Conservation (phyloP, 1,140 invertebrate species). For the Psilanteris sp. region DNA sequence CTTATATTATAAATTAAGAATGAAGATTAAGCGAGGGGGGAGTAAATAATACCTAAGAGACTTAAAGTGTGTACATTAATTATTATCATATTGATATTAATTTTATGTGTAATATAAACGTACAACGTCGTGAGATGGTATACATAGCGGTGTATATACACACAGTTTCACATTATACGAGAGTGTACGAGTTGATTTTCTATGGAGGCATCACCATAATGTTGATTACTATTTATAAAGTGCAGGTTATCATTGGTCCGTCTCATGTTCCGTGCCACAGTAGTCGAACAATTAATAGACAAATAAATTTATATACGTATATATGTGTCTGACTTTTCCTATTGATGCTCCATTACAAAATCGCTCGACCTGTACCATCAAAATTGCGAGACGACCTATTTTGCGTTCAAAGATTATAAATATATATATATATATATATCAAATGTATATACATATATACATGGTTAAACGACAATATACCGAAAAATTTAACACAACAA, state of each 20-base stretch:
- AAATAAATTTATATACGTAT: conserved; percentile 64
- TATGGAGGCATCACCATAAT: conserved; percentile 52
- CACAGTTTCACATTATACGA: conserved; percentile 59
- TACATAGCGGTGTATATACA: conserved; percentile 62
- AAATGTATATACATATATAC: conserved; percentile 1
- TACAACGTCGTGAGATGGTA: conserved; percentile 66
- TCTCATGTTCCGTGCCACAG: conserved; percentile 63
- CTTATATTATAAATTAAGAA: conserved; percentile 65
- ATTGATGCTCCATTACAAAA: conserved; percentile 56
- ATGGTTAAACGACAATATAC: too few relatives aligned
- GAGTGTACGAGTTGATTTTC: conserved; percentile 55
- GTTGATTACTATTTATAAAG: conserved; percentile 57
- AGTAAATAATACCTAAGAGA: conserved; percentile 67
- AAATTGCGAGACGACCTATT: conserved; percentile 56
- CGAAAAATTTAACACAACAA: too few relatives aligned
- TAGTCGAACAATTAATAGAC: conserved; percentile 55
- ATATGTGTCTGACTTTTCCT: conserved; percentile 55
- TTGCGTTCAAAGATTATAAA: conserved; percentile 50
- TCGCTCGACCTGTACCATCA: conserved; percentile 58
- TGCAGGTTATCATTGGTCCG: conserved; percentile 62
- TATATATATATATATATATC: conserved; percentile 18
- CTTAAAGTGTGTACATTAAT: conserved; percentile 69
- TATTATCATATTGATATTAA: conserved; percentile 68
- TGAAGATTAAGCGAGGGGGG: background rate
- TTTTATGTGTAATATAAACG: conserved; percentile 75